Conservation (phyloP, 2,797 vertebrate species). For the Gorsachius magnificus region DNA sequence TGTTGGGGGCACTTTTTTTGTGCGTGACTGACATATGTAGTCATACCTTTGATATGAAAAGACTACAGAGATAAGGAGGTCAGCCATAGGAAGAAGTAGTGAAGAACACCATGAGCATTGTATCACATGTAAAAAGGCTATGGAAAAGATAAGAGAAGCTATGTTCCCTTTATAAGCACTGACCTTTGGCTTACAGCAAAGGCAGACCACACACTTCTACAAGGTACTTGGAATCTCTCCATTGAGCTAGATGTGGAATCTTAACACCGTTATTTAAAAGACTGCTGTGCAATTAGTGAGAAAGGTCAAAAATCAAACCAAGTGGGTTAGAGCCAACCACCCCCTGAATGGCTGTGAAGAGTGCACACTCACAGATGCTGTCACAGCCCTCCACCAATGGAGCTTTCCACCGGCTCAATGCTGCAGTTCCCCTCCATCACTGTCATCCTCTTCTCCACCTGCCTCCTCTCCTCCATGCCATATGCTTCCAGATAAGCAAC, state of each 20-base stretch:
- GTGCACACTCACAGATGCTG: background rate
- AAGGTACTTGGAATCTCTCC: background rate
- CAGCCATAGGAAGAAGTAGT: background rate
- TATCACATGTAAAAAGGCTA: background rate
- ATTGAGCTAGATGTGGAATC: background rate
- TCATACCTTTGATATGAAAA: background rate
- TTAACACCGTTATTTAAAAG: background rate
- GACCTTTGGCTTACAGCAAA: background rate
- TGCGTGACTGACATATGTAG: background rate
- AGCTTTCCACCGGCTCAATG: background rate
- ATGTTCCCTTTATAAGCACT: background rate
- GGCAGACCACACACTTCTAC: background rate
- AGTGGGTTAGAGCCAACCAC: background rate
- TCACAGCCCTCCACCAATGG: background rate
- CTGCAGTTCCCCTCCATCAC: background rate
- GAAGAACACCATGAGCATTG: background rate
- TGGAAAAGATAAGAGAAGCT: background rate
- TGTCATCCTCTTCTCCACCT: background rate
- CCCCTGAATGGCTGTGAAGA: background rate
- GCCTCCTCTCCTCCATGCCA: background rate
- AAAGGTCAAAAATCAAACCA: background rate
- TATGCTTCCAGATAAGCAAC: background rate
- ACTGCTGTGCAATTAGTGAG: background rate
- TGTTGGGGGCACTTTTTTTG: background rate
- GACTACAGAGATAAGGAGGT: background rate